These are phyloP conservation scores for Orthochromis indermauri DNA, from an alignment of 2,113 vertebrate species.

Conservation along the genomic window DNA sequence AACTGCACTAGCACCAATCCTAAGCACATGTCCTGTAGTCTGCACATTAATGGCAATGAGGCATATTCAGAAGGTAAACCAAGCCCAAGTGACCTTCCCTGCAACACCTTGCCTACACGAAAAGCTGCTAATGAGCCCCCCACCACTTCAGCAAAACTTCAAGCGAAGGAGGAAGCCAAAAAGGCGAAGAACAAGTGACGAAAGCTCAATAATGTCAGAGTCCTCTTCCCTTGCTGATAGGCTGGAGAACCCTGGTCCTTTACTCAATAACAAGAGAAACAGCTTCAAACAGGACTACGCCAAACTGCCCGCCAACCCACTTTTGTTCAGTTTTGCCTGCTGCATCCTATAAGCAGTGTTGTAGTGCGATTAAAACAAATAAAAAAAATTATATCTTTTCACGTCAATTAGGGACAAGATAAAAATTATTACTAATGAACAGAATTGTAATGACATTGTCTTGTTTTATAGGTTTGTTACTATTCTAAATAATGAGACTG, in stretches of 20 bases:
- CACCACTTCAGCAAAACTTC: slow-evolving; percentile 10
- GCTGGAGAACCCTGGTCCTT: slow-evolving; percentile 35
- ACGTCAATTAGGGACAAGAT: rapidly evolving
- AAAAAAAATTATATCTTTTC: not conserved
- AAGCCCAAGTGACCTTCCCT: slow-evolving; percentile 34
- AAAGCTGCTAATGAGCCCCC: slow-evolving; percentile 22
- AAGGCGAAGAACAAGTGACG: slow-evolving; percentile 64
- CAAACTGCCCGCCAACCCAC: slow-evolving; percentile 59
- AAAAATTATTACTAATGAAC: not conserved
- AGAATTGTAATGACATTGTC: not conserved
- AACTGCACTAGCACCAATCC: slow-evolving; percentile 30
- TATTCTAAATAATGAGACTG: not conserved
- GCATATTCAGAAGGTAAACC: slow-evolving; percentile 60
- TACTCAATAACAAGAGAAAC: slow-evolving; percentile 55
- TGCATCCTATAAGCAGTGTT: slow-evolving; percentile 48
- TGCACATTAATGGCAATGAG: slow-evolving; percentile 45
- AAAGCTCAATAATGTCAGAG: slow-evolving; percentile 13
- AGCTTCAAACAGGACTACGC: slow-evolving; percentile 61
- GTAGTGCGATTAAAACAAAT: not conserved
- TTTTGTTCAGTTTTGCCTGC: slow-evolving; percentile 63
- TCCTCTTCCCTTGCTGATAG: slow-evolving; percentile 4
- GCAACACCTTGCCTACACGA: slow-evolving; percentile 33
- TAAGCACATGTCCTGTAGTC: slow-evolving; percentile 58
- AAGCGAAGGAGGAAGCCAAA: slow-evolving; percentile 56
- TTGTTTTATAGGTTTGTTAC: not conserved